Evolutionary conservation across 2,888 invertebrate genomes (phyloP), one percentile per base, ranked within the genome.

Genomic region (Trichacis sp.): DNA sequence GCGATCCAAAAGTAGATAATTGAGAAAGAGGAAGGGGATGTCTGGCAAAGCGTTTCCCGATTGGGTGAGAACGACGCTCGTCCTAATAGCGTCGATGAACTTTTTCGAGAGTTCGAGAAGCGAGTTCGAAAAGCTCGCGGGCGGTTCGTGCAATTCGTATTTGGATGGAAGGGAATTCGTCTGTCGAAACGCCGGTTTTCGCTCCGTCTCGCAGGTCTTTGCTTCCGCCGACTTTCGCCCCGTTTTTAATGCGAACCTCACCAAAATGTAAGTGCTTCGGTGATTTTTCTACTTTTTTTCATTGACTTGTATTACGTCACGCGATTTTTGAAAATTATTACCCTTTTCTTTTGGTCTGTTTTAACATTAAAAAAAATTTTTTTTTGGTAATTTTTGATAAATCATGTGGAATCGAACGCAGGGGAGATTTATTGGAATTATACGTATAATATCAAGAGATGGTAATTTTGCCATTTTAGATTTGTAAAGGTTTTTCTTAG

Each of bases 211-310:
- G 40, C 69, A 70, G 48, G 68, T 76, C 6, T 59, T 76, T 50
- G 65, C 69, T n/a, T 57, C 64, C 56, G 54, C 56, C 50, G 55
- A 69, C 42, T 59, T 72, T 30, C 73, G 64, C 15, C 56, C 72
- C 55, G 51, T 69, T 51, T 33, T 64, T 46, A 36, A 49, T 33
- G 64, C 53, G 47, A 82, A 81, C 56, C 57, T 82, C 49, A 82
- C 81, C 4, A 80, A 77, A 66, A 68, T 82, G 82, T 80, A 58
- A 80, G 80, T n/a, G n/a, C n/a, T n/a, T n/a, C n/a, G n/a, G n/a
- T n/a, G n/a, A n/a, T n/a, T n/a, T n/a, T n/a, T n/a, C n/a, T n/a
- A n/a, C n/a, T n/a, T n/a, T n/a, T n/a, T n/a, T n/a, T n/a, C n/a
- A n/a, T n/a, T n/a, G n/a, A n/a, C n/a, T n/a, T n/a, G n/a, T n/a